These are phyloP conservation scores for Alectoris magna DNA, from an alignment of 2,797 vertebrate genomes.

Conservation along the genomic window DNA sequence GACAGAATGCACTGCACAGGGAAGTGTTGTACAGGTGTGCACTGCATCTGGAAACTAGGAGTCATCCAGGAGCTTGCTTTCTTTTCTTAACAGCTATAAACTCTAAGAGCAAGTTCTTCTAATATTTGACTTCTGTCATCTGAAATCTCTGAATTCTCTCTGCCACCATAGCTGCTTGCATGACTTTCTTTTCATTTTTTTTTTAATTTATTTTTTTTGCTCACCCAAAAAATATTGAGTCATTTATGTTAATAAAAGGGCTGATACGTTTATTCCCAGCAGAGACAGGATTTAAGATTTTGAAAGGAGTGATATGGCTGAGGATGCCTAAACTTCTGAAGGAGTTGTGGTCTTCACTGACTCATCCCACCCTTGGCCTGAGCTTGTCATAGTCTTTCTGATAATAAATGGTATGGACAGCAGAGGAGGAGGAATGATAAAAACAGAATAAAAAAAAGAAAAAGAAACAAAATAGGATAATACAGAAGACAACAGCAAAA, in stretches of 20 bases:
- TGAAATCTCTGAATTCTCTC: not conserved
- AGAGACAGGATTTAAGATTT: not conserved
- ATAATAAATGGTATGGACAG: not conserved
- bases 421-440: not conserved
- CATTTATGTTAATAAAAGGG: not conserved
- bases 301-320: not conserved
- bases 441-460: not conserved
- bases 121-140: not conserved
- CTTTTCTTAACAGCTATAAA: not conserved
- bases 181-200: not conserved
- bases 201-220: not conserved
- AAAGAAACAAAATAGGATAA: not conserved
- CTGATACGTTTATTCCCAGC: not conserved
- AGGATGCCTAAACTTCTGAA: not conserved
- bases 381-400: not conserved
- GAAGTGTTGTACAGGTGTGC: not conserved
- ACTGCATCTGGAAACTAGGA: not conserved
- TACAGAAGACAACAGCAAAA: not conserved
- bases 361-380: not conserved
- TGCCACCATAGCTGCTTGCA: not conserved
- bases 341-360: not conserved
- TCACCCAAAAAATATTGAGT: not conserved
- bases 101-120: not conserved
- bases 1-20: not conserved
- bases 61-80: not conserved